These are phyloP conservation scores for Drosophila merina DNA, from an alignment of 2,888 invertebrate genomes.

Conservation along the genomic window DNA sequence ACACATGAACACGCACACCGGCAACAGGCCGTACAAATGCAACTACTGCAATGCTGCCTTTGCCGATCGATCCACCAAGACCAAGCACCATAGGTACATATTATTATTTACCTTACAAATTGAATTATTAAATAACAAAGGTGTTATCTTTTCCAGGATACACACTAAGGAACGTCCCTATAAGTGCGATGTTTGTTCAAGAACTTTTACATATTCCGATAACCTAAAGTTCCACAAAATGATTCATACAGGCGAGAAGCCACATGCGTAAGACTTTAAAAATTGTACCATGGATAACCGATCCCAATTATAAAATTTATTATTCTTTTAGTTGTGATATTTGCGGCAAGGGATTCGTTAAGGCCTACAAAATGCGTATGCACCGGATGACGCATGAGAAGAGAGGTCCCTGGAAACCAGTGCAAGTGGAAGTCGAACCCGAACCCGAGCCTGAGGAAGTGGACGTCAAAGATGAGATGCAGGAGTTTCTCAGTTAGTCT, in stretches of 20 bases:
- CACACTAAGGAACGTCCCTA: conserved; percentile 83
- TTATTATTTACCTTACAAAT: too few relatives aligned
- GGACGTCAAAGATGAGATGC: conserved; percentile 48
- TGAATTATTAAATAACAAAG: neutral
- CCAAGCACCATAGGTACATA: conserved; percentile 82
- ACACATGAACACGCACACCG: conserved; percentile 84
- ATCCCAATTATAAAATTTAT: neutral
- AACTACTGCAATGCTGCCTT: conserved; percentile 83
- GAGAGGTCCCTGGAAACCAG: conserved; percentile 53
- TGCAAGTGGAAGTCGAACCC: conserved; percentile 9
- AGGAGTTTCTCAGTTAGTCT: conserved; percentile 36
- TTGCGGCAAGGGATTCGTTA: conserved; percentile 81
- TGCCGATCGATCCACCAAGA: conserved; percentile 83
- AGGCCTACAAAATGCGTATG: conserved; percentile 79
- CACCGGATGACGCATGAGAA: conserved; percentile 78
- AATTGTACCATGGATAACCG: neutral
- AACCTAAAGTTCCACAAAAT: conserved; percentile 82
- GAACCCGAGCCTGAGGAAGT: conserved; percentile 3
- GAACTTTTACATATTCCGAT: conserved; percentile 82
- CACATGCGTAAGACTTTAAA: conserved; percentile 74
- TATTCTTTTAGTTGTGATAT: conserved; percentile 72
- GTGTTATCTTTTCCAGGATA: conserved; percentile 46
- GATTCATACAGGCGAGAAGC: conserved; percentile 83
- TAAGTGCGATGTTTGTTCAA: conserved; percentile 81
- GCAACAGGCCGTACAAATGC: conserved; percentile 83